Evolutionary conservation across 2,797 vertebrate species (phyloP).

Genomic region (Anguilla megastoma): DNA sequence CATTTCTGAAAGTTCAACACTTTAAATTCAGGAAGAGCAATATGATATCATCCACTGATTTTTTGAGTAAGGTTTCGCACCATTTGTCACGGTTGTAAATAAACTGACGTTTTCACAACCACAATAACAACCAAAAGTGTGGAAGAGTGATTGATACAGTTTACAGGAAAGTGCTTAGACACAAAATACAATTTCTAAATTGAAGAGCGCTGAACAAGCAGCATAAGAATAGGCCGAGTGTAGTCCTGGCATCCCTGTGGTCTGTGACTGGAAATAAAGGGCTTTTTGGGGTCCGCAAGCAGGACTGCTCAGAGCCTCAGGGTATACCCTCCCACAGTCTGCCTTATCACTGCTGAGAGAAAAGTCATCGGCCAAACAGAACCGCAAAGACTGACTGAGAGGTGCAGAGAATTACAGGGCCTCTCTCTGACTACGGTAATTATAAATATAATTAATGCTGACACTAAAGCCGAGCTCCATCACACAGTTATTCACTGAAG

Average conservation of each 20-base stretch:
- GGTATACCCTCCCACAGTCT: background rate
- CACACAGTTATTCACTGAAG: background rate
- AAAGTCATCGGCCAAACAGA: background rate
- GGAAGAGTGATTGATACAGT: background rate
- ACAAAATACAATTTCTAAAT: background rate
- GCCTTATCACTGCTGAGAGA: background rate
- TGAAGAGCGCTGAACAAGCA: background rate
- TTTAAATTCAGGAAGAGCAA: background rate
- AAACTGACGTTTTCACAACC: background rate
- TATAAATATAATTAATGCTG: constrained; percentile 9
- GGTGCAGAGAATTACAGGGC: background rate
- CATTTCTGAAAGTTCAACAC: background rate
- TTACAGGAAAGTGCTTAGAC: too few relatives aligned
- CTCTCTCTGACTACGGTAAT: background rate
- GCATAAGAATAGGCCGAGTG: background rate
- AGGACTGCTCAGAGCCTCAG: background rate
- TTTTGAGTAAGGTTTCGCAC: background rate
- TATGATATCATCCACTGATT: background rate
- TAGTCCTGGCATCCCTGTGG: background rate
- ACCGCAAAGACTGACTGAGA: background rate
- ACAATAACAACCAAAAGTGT: background rate
- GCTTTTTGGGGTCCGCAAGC: background rate
- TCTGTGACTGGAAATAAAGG: background rate
- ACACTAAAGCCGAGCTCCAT: background rate
- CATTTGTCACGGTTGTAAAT: background rate